phyloP scores from a whole-genome alignment of 1,140 invertebrate species.

The Caligus rogercresseyi region DNA sequence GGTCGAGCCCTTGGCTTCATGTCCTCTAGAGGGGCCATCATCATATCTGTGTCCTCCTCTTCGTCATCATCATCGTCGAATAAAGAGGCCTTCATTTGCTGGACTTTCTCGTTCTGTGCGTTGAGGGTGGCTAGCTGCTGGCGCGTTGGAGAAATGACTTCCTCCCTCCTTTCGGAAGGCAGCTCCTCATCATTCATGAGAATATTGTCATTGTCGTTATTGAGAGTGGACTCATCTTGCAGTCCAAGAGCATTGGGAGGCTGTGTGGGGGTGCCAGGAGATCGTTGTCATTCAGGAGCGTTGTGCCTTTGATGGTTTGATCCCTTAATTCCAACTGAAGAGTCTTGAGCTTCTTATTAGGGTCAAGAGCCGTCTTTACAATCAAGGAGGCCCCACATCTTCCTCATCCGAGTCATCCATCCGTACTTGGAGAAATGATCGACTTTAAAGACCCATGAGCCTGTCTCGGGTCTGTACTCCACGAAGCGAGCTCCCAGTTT shows the following conservation, averaged over 20 bases:
- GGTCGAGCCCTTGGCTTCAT: conserved; percentile 6
- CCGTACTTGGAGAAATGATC: conserved; percentile 96
- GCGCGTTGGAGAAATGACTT: conserved; percentile 21
- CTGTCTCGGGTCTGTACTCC: conserved; percentile 83
- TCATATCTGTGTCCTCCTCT: conserved; percentile 22
- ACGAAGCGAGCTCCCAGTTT: conserved; percentile 76
- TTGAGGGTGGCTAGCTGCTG: conserved; percentile 39
- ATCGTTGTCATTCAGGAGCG: too few species aligned
- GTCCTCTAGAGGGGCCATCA: background rate
- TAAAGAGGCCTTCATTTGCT: conserved; percentile 70
- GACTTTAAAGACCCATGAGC: conserved; percentile 81
- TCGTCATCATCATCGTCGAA: conserved; percentile 35
- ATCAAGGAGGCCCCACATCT: conserved; percentile 31
- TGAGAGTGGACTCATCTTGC: too few species aligned
- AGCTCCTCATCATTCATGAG: too few species aligned
- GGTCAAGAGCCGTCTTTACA: background rate
- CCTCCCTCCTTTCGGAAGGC: background rate
- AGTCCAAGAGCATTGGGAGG: too few species aligned
- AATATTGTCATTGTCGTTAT: too few species aligned
- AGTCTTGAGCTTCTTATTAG: conserved; percentile 18
- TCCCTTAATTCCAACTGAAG: conserved; percentile 4
- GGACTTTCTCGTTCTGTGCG: conserved; percentile 45
- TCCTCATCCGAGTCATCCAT: conserved; percentile 75
- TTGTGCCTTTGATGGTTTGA: too few species aligned
- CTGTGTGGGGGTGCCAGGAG: too few species aligned